These are phyloP conservation scores for Diplosoma virens DNA, from an alignment of 23 tunicate species.

Conservation along the genomic window DNA sequence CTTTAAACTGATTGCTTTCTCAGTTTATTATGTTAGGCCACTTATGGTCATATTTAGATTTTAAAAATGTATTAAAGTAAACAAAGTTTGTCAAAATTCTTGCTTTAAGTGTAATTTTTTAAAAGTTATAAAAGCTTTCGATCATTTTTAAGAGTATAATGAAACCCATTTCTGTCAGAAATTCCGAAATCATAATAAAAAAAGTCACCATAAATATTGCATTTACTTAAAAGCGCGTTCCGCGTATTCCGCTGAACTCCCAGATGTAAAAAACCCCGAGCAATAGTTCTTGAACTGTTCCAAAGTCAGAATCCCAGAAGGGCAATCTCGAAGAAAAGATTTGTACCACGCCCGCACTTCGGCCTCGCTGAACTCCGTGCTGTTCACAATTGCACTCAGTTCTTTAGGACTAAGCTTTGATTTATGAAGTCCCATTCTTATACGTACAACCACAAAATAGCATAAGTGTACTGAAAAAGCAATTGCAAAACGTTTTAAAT, in stretches of 20 bases:
- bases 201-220: background rate
- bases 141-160: too few species aligned
- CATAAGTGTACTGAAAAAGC: too few species aligned
- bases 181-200: background rate
- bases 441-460: too few species aligned
- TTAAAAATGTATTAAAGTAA: too few species aligned
- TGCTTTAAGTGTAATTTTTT: too few species aligned
- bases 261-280: slow-evolving; percentile 42
- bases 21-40: too few species aligned
- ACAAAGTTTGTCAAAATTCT: too few species aligned
- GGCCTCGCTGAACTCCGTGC: slow-evolving; percentile 57
- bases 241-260: slow-evolving; percentile 31
- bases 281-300: slow-evolving; percentile 48
- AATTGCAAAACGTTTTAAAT: background rate
- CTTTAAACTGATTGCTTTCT: too few species aligned
- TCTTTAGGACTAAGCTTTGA: slow-evolving; percentile 66
- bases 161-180: too few species aligned
- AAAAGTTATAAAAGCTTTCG: too few species aligned
- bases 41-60: too few species aligned
- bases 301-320: slow-evolving; percentile 61
- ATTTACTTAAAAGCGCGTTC: slow-evolving; percentile 36
- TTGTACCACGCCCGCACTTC: slow-evolving; percentile 76
- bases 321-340: slow-evolving; percentile 77
- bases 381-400: slow-evolving; percentile 46
- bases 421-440: slow-evolving; percentile 59